Evolutionary conservation across 2,888 invertebrate genomes (phyloP), one percentile per base, ranked within the genome.

Genomic region (Pandemis heparana): DNA sequence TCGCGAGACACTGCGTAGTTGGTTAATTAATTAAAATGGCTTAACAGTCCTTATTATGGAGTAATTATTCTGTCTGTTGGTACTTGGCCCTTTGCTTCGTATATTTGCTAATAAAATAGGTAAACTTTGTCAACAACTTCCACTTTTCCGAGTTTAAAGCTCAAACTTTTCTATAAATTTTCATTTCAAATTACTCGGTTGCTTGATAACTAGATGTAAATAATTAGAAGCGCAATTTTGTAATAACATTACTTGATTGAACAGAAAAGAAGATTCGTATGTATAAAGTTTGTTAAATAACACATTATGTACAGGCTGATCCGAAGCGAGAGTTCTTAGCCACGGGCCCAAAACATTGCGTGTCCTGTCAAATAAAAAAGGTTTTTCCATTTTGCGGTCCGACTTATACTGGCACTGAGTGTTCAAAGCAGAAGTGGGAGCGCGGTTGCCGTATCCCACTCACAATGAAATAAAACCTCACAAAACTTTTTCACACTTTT

Each of bases 11-110:
- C 73, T 73, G 39, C 59, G 63, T 73, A 67, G 66, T 73, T 68
- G 84, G 77, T 83, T 85, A 84, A 81, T 82, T 87, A 87, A 90
- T 90, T 90, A 89, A 89, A 87, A 84, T 83, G 85, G 85, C 84
- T 87, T 86, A 89, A 85, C 84, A 86, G 82, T 83, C 83, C 80
- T 86, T 87, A 88, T 89, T 87, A 84, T 78, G 82, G 82, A 83
- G 83, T 87, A 84, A 87, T 85, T 73, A 69, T 64, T 73, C 68
- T 73, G 41, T 73, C 63, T 68, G 59, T 32, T 32, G 23, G 23
- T 69, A 59, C 68, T 68, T 63, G 83, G 85, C 83, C 83, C 83
- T 87, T 83, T 82, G 82, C 80, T 81, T 83, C 81, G 81, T 79
- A 80, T 68, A 73, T 73, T 73, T 73, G 81, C 81, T 83, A 85